Conservation (phyloP, 1,140 invertebrate genomes). For the Theocolax elegans region DNA sequence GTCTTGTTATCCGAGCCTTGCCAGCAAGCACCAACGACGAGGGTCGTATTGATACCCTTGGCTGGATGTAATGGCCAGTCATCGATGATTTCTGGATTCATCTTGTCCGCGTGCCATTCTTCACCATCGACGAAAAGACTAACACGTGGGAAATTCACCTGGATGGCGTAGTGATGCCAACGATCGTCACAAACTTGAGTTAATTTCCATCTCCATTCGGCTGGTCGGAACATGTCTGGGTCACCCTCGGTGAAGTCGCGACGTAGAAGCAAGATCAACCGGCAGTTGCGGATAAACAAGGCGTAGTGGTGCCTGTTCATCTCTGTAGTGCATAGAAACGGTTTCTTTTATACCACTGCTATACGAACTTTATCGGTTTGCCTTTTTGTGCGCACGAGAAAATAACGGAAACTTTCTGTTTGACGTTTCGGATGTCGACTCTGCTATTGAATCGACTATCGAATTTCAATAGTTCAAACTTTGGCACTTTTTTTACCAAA, state of each 20-base stretch:
- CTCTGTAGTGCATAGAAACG: slow-evolving; percentile 69
- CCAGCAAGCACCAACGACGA: slow-evolving; percentile 97
- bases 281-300: slow-evolving; percentile 95
- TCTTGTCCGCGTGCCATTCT: slow-evolving; percentile 78
- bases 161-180: slow-evolving; percentile 98
- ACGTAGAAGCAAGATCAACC: slow-evolving; percentile 90
- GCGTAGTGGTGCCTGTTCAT: slow-evolving; percentile 99
- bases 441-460: no score
- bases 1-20: slow-evolving; percentile 92
- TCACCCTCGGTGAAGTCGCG: slow-evolving; percentile 93
- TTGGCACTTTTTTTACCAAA: no score
- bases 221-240: slow-evolving; percentile 95
- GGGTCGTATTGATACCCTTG: slow-evolving; percentile 91
- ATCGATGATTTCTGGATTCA: slow-evolving; percentile 96
- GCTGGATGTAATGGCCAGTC: slow-evolving; percentile 99
- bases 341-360: background rate
- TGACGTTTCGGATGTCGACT: no score
- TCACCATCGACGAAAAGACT: slow-evolving; percentile 91
- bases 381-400: no score
- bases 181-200: slow-evolving; percentile 94
- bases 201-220: slow-evolving; percentile 97
- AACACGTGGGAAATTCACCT: slow-evolving; percentile 90
- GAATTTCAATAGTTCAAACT: no score
- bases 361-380: background rate
- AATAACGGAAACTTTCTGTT: no score